Evolutionary conservation across 2,888 invertebrate genomes (phyloP).

Genomic region (Heliconius aoede): DNA sequence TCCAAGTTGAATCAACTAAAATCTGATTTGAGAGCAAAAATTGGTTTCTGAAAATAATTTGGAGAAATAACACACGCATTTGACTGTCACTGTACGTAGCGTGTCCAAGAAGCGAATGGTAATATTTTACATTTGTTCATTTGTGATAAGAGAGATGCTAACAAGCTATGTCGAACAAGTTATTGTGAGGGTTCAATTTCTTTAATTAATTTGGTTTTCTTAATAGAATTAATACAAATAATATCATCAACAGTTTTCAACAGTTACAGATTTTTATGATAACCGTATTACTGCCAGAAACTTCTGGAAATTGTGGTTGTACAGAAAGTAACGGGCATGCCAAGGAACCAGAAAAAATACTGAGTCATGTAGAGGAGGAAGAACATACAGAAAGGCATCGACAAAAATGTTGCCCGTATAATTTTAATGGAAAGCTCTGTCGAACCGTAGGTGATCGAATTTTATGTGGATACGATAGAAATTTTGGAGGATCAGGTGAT

Average conservation of each 20-base stretch:
- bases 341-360: neutral
- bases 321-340: slow-evolving; percentile 15
- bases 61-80: neutral
- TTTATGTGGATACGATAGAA: slow-evolving; percentile 69
- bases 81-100: slow-evolving; percentile 49
- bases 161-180: slow-evolving; percentile 55
- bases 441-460: slow-evolving; percentile 64
- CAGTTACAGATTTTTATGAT: slow-evolving; percentile 55
- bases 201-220: slow-evolving; percentile 25
- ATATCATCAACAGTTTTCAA: neutral
- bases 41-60: slow-evolving; percentile 9
- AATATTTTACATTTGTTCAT: slow-evolving; percentile 49
- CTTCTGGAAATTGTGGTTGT: slow-evolving; percentile 45
- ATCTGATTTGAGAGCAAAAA: slow-evolving; percentile 47
- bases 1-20: slow-evolving; percentile 47
- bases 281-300: slow-evolving; percentile 43
- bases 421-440: slow-evolving; percentile 64
- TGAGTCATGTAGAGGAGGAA: slow-evolving; percentile 32
- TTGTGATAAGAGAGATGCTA: slow-evolving; percentile 66
- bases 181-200: slow-evolving; percentile 56
- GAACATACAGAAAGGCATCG: slow-evolving; percentile 42
- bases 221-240: neutral
- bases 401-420: slow-evolving; percentile 68
- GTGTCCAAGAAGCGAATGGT: slow-evolving; percentile 56
- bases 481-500: slow-evolving; percentile 55